Conservation (phyloP, 2,888 invertebrate species). For the Tubulanus polymorphus region DNA sequence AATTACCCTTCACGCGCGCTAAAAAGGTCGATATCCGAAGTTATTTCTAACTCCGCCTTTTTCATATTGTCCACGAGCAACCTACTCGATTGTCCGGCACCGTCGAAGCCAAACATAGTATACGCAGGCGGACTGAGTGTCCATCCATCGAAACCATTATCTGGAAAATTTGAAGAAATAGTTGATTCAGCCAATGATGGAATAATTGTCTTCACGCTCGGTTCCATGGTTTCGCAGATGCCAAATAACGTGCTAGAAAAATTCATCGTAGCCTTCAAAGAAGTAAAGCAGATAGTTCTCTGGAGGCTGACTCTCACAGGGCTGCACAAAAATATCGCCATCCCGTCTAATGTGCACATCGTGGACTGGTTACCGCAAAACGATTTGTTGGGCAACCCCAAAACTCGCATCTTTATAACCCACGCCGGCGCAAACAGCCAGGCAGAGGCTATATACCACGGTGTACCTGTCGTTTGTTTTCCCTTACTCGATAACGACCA, state of each 20-base stretch:
- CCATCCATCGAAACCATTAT: constrained; percentile 16
- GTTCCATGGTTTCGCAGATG: constrained; percentile 14
- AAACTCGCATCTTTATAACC: background rate
- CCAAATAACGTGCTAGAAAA: constrained; percentile 13
- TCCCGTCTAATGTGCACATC: background rate
- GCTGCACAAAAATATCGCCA: background rate
- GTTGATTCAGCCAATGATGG: constrained; percentile 22
- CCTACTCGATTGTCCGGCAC: constrained; percentile 22
- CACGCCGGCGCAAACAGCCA: background rate
- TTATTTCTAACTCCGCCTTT: constrained; percentile 12
- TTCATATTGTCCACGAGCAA: constrained; percentile 21
- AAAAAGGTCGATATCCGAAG: background rate
- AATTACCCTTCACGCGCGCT: background rate
- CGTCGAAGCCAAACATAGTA: constrained; percentile 21
- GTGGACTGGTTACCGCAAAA: background rate
- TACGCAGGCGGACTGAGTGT: constrained; percentile 21
- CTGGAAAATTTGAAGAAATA: constrained; percentile 17
- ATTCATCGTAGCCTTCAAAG: constrained; percentile 20
- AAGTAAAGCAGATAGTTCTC: constrained; percentile 7
- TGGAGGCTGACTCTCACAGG: background rate
- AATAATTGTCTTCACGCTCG: constrained; percentile 27
- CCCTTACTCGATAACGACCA: background rate
- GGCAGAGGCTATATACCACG: background rate
- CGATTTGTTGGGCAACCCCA: background rate
- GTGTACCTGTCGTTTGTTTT: background rate